A percentile compares a stretch with the other conserved stretches of the same genome.
phyloP scores from a whole-genome alignment of 2,113 vertebrate species.

The Propithecus coquereli region DNA sequence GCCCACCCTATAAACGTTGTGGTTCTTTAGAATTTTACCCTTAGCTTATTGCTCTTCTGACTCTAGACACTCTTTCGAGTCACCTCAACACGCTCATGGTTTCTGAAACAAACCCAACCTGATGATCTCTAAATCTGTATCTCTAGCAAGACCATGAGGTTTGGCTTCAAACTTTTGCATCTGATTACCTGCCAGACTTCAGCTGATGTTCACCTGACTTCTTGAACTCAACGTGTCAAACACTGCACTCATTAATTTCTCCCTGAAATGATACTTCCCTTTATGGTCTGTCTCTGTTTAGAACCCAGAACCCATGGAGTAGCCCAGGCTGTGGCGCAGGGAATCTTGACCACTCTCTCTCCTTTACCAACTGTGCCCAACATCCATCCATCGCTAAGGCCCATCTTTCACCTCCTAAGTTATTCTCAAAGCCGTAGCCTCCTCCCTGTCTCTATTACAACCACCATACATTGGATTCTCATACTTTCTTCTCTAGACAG shows the following conservation, averaged over 20 bases:
- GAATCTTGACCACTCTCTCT: not conserved
- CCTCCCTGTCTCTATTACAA: not conserved
- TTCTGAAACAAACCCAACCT: not conserved
- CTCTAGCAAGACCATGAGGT: not conserved
- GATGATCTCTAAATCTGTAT: not conserved
- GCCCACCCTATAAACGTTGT: accelerated
- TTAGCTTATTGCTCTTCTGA: not conserved
- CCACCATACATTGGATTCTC: not conserved
- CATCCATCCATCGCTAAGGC: accelerated
- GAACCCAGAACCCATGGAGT: not conserved
- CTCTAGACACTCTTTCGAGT: not conserved
- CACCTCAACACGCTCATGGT: not conserved
- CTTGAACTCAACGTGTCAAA: not conserved
- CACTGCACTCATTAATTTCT: accelerated
- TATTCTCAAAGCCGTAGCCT: not conserved
- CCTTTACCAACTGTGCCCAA: accelerated
- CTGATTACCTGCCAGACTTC: not conserved
- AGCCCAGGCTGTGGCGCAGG: accelerated
- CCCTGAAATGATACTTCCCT: not conserved
- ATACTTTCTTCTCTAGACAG: not conserved
- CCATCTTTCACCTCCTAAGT: not conserved
- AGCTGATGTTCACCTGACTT: not conserved
- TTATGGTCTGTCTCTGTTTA: not conserved
- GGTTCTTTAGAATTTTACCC: not conserved
- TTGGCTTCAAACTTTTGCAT: not conserved